These are phyloP conservation scores for Dolichoris vasculosae DNA, from an alignment of 1,140 invertebrate species.

Conservation along the genomic window DNA sequence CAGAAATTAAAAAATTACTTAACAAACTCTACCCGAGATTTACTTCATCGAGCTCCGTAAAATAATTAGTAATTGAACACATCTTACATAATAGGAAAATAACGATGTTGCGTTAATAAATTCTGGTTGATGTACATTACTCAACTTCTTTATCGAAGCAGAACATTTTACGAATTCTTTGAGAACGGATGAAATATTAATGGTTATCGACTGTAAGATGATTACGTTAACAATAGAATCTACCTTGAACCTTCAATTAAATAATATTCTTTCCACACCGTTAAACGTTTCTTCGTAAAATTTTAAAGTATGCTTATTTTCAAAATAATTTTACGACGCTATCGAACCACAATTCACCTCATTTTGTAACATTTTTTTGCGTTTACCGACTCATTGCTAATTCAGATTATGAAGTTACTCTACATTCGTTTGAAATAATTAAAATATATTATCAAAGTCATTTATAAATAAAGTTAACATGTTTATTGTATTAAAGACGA, in stretches of 20 bases:
- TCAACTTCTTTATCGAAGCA: not conserved
- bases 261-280: not conserved
- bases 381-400: not conserved
- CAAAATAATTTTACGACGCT: not conserved
- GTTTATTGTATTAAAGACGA: not conserved
- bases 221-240: not conserved
- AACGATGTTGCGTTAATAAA: not conserved
- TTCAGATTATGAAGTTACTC: not conserved
- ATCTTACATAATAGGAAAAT: not conserved
- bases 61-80: not conserved
- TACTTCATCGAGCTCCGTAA: not conserved
- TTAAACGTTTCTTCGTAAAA: not conserved
- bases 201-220: not conserved
- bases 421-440: not conserved
- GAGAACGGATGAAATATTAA: not conserved
- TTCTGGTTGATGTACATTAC: not conserved
- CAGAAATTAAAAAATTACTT: not conserved
- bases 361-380: not conserved
- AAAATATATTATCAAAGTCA: not conserved
- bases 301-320: not conserved
- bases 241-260: not conserved
- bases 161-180: not conserved
- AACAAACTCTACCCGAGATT: not conserved
- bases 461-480: not conserved
- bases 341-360: not conserved